Evolutionary conservation across 2,113 vertebrate species (phyloP).

Genomic region (Chionomys nivalis): DNA sequence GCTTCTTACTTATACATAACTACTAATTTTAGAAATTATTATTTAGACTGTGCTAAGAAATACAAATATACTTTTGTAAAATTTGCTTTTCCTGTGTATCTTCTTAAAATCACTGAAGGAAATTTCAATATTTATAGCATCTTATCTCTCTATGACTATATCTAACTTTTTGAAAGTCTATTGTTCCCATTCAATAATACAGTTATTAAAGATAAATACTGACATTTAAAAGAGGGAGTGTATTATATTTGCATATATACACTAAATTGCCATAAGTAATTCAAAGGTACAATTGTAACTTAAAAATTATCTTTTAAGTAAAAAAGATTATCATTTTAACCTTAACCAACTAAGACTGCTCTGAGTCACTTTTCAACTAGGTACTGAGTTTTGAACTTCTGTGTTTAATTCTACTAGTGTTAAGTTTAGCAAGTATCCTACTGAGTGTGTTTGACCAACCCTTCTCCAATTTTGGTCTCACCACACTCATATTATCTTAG

Average conservation of each 20-base stretch:
- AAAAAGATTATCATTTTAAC: not conserved
- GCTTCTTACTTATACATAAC: slow-evolving; percentile 11
- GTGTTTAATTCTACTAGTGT: not conserved
- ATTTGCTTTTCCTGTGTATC: not conserved
- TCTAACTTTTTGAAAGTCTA: not conserved
- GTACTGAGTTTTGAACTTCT: not conserved
- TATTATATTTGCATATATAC: not conserved
- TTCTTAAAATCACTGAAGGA: not conserved
- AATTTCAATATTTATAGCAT: slow-evolving; percentile 5
- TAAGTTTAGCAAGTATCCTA: not conserved
- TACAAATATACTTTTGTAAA: not conserved
- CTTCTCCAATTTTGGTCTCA: not conserved
- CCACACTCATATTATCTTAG: not conserved
- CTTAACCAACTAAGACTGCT: not conserved
- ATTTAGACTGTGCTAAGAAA: not conserved
- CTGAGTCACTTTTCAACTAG: not conserved
- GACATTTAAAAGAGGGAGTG: not conserved
- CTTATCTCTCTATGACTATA: not conserved
- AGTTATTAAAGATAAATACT: not conserved
- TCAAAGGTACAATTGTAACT: not conserved
- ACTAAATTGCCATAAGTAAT: not conserved
- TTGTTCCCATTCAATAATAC: not conserved
- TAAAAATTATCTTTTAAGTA: not conserved
- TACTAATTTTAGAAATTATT: slow-evolving; percentile 8
- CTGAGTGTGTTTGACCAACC: not conserved